Evolutionary conservation across 2,113 vertebrate genomes (phyloP).

Genomic region (Vidua macroura): DNA sequence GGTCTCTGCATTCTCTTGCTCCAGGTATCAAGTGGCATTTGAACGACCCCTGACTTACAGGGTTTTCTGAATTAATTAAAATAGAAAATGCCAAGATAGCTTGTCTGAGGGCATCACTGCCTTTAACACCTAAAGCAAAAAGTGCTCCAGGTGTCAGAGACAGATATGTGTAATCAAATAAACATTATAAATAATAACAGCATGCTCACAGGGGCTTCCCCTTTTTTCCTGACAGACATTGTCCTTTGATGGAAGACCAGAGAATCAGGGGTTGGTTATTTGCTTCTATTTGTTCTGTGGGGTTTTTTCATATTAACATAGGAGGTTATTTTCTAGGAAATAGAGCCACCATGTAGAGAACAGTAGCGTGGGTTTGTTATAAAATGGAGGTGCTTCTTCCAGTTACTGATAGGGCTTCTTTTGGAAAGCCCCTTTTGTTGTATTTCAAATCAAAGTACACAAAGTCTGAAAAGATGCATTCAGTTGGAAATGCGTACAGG

Average conservation of each 20-base stretch:
- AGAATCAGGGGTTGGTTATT: not conserved
- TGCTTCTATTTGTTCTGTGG: not conserved
- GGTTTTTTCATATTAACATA: not conserved
- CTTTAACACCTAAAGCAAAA: not conserved
- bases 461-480: not conserved
- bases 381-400: not conserved
- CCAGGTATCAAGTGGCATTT: not conserved
- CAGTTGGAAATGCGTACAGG: not conserved
- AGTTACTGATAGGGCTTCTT: conserved; percentile 12
- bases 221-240: not conserved
- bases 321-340: conserved; percentile 38
- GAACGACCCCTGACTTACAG: not conserved
- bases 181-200: not conserved
- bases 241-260: not conserved
- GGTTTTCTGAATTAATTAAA: not conserved
- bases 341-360: not conserved
- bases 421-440: conserved; percentile 47
- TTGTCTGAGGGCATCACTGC: not conserved
- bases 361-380: not conserved
- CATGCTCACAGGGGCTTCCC: not conserved
- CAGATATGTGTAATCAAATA: not conserved
- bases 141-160: not conserved
- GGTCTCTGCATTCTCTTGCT: not conserved
- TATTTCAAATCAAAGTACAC: conserved; percentile 19
- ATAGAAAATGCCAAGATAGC: not conserved